Evolutionary conservation across 2,888 invertebrate species (phyloP), one percentile per base, ranked within the genome.

Genomic region (Asteroscopus sphinx): DNA sequence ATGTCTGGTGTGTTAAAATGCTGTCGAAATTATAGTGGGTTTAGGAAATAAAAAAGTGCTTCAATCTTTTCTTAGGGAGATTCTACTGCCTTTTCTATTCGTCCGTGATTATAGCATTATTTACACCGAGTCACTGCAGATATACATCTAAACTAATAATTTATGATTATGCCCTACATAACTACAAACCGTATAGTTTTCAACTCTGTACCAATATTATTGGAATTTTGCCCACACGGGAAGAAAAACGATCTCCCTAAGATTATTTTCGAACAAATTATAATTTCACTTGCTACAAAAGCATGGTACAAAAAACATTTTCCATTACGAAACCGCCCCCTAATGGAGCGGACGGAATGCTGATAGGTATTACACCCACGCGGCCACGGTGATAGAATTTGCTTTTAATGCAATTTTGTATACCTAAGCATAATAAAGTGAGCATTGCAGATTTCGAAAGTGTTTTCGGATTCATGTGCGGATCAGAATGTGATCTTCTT

Each of bases 171-270:
- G 39, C 67, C 59, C 68, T 40, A 44, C 44, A 62, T 66, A 16
- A 40, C 15, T 17, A n/a, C 8, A 30, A 32, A 26, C 44, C 35
- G 39, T 44, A 48, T 40, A 47, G 48, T 4, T 33, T 35, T n/a
- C 11, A 40, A 44, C 30, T 26, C 15, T 28, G 9, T 15, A 5
- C n/a, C 5, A 28, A 36, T n/a, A n/a, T n/a, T n/a, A n/a, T 40
- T 63, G 63, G 61, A 68, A 63, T 41, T 6, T 5, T 60, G 61
- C 49, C 42, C 66, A 41, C 21, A 57, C 6, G 0, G 12, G 45
- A 33, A 16, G 7, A 39, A 32, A 13, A 57, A 16, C 9, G 1
- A 13, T 45, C 1, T 2, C 7, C n/a, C n/a, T n/a, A 30, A 47
- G 13, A 44, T 33, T 40, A 36, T 45, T 12, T 28, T 7, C 12